Conservation (phyloP, 2,113 vertebrate species). For the Camarhynchus parvulus region DNA sequence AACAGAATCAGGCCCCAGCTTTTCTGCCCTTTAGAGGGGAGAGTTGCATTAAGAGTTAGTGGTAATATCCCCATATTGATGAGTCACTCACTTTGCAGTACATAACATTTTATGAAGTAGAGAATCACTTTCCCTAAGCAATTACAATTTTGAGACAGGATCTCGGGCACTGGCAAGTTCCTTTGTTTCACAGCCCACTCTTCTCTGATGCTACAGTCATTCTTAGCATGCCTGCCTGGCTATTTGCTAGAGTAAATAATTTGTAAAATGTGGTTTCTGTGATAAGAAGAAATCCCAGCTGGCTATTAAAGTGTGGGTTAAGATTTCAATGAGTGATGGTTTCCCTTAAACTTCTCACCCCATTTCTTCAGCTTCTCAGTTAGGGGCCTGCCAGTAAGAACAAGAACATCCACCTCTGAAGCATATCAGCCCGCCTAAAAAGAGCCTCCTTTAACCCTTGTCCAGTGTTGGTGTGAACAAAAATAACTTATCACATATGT, state of each 20-base stretch:
- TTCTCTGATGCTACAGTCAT: neutral
- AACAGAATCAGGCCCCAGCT: constrained; percentile 50
- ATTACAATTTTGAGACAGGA: constrained; percentile 76
- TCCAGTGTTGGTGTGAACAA: neutral
- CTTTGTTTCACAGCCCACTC: constrained; percentile 60
- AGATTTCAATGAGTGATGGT: neutral
- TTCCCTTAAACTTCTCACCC: neutral
- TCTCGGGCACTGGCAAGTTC: constrained; percentile 29
- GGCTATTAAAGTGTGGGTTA: neutral
- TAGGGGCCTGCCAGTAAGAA: neutral
- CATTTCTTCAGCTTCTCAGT: neutral
- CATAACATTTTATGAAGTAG: constrained; percentile 76
- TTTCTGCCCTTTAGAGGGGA: constrained; percentile 43
- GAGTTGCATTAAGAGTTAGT: constrained; percentile 21
- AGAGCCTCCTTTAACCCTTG: neutral
- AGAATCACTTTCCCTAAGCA: constrained; percentile 79
- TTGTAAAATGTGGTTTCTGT: constrained; percentile 48
- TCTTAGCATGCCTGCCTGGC: constrained; percentile 20
- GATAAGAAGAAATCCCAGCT: constrained; percentile 36
- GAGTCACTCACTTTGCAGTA: constrained; percentile 71
- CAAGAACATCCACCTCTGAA: neutral
- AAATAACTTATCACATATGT: neutral
- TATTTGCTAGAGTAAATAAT: constrained; percentile 62
- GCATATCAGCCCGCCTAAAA: neutral
- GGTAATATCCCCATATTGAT: constrained; percentile 73